Conservation (phyloP, 2,113 vertebrate genomes). For the Arizona elegans region DNA sequence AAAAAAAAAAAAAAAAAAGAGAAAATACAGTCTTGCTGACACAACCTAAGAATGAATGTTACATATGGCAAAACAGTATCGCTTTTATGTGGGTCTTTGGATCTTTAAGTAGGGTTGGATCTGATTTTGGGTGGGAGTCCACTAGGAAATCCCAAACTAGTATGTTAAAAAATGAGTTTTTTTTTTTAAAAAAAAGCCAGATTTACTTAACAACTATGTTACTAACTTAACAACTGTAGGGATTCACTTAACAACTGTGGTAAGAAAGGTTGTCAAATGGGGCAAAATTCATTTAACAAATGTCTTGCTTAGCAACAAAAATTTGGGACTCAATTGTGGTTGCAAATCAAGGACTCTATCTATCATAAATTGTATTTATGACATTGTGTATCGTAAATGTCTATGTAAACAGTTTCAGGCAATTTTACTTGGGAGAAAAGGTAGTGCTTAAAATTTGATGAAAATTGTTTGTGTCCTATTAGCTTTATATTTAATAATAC, state of each 20-base stretch:
- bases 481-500: background rate
- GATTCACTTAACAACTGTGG: background rate
- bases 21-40: background rate
- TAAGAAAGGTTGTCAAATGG: background rate
- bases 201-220: background rate
- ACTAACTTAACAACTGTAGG: background rate
- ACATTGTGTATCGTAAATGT: background rate
- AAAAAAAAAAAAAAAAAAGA: background rate
- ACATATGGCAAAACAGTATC: background rate
- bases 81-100: background rate
- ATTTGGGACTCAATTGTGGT: background rate
- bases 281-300: background rate
- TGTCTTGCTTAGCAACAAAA: background rate
- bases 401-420: background rate
- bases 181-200: background rate
- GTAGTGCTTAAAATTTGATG: background rate
- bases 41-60: background rate
- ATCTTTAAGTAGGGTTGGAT: background rate
- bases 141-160: background rate
- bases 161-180: background rate
- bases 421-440: background rate
- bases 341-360: background rate
- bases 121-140: background rate
- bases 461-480: background rate
- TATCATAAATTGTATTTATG: background rate